Percentiles rank a stretch among this genome's conserved stretches.
Conservation (phyloP, 2,797 vertebrate genomes). For the Clamator glandarius region DNA sequence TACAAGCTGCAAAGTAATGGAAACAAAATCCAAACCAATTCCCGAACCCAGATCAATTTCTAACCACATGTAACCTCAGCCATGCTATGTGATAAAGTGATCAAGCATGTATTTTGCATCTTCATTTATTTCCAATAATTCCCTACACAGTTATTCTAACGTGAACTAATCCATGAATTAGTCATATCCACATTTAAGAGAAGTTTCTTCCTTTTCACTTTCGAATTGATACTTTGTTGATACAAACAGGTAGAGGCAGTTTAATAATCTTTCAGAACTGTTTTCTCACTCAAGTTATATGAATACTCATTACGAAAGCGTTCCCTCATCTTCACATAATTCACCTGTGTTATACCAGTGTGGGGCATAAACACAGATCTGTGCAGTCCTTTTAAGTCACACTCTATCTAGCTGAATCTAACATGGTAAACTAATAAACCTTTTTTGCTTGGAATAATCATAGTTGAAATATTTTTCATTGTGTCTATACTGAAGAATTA, state of each 20-base stretch:
- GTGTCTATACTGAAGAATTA: not conserved
- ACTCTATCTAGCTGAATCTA: not conserved
- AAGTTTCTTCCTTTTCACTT: not conserved
- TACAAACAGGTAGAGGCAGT: not conserved
- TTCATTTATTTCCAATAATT: not conserved
- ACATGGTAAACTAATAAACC: not conserved
- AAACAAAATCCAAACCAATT: slow-evolving; percentile 56
- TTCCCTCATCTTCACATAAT: not conserved
- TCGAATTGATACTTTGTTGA: not conserved
- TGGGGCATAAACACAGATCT: not conserved
- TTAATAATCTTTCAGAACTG: not conserved
- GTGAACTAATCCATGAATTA: not conserved
- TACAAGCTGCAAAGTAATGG: not conserved
- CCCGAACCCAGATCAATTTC: slow-evolving; percentile 9
- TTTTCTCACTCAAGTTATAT: not conserved
- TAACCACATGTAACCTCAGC: slow-evolving; percentile 25
- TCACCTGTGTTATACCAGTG: not conserved
- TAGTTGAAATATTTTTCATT: not conserved
- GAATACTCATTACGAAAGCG: not conserved
- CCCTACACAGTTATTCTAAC: not conserved
- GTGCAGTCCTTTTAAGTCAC: not conserved
- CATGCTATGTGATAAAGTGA: not conserved
- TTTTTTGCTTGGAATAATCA: not conserved
- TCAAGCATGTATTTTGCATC: not conserved
- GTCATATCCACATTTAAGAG: not conserved